Conservation (phyloP, 1,140 invertebrate genomes). For the Drosophila orosa region DNA sequence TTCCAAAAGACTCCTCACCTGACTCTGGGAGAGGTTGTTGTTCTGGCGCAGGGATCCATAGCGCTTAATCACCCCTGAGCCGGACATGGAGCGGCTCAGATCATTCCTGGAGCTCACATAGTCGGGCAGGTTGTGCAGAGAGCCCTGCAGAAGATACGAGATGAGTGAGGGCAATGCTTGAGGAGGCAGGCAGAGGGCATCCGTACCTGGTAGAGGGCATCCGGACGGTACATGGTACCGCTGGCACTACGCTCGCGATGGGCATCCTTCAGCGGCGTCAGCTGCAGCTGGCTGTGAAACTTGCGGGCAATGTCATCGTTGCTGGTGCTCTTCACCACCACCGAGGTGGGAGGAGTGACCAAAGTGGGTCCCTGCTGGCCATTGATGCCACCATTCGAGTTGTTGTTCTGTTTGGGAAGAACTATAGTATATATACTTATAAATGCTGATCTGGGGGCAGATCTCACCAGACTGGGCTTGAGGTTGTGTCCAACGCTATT, state of each 20-base stretch:
- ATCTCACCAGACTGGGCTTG: constrained; percentile 58
- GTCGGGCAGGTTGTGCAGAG: constrained; percentile 84
- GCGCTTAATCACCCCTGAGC: constrained; percentile 68
- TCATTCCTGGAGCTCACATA: constrained; percentile 84
- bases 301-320: constrained; percentile 69
- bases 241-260: constrained; percentile 85
- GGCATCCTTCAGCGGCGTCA: constrained; percentile 58
- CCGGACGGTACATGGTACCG: constrained; percentile 92
- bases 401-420: constrained; percentile 57
- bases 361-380: constrained; percentile 29
- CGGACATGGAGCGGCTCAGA: constrained; percentile 61
- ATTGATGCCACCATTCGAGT: constrained; percentile 60
- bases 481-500: constrained; percentile 78
- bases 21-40: constrained; percentile 54
- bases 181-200: background rate
- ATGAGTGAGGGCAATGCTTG: background rate
- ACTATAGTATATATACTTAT: accelerated
- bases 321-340: constrained; percentile 67
- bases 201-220: constrained; percentile 93
- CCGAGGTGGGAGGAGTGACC: constrained; percentile 8
- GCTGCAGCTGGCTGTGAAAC: constrained; percentile 73
- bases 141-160: constrained; percentile 65
- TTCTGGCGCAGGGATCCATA: constrained; percentile 78
- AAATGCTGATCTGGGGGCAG: accelerated
- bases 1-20: constrained; percentile 48